Base-by-base conservation (phyloP, 2,888 invertebrate genomes). In the Drosophila villosipedis region DNA sequence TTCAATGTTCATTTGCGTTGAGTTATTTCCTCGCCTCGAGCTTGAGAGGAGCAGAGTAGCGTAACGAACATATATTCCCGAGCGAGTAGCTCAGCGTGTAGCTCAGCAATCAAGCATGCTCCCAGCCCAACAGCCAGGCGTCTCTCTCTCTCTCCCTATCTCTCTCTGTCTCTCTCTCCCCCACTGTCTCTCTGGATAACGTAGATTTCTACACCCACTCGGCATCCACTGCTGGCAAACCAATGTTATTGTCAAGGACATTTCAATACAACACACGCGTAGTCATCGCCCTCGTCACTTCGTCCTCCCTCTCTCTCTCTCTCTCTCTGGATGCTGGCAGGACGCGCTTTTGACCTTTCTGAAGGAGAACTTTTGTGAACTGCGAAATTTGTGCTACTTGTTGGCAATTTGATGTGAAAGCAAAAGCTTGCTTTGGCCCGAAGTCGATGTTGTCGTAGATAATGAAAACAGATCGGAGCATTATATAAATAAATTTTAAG, bases 161-260 rank as follows among this genome's bases (percentile, higher is more conserved):
- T 3, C 14, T 22, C 22, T 43, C 7, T 7, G 22, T 19, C n/a
- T 10, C n/a, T n/a, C 10, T 4, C 19, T n/a, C 41, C 1, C 10
- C 3, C 7, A 3, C 14, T 4, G 22, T 22, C 43, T 4, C 41
- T 7, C 19, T 30, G 52, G 14, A 22, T n/a, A 30, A 60, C 47
- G 47, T 50, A 4, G 55, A 43, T 50, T 60, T 50, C 39, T 68
- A 72, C 65, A 22, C 30, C 54, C 25, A 31, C 60, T 31, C 54
- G 28, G 31, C 52, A 9, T 59, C 65, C 68, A 69, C 71, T 68
- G 68, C 64, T 53, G 74, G 72, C 85, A 76, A 47, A 76, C 71
- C 80, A 88, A 88, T 86, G 85, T 88, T 90, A 90, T 85, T 90
- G 90, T 85, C 86, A 86, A 86, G 86, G 86, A 88, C 86, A 88